These are phyloP conservation scores for Sinocyclocheilus grahami DNA, from an alignment of 2,113 vertebrate genomes.

Conservation along the genomic window DNA sequence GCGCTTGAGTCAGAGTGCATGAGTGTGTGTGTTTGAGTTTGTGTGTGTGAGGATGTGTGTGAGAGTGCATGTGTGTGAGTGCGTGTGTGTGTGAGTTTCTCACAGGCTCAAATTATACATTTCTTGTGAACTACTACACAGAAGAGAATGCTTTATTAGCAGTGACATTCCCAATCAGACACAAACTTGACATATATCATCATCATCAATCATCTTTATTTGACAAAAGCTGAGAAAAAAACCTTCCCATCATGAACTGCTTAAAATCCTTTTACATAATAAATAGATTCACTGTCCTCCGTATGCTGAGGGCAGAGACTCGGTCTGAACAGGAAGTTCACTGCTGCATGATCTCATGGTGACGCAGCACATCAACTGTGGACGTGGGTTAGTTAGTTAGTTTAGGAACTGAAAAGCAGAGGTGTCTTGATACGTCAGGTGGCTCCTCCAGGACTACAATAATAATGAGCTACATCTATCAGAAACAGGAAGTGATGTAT, in stretches of 20 bases:
- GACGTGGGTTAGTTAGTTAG: neutral
- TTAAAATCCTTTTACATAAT: constrained; percentile 79
- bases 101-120: neutral
- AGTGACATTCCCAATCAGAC: neutral
- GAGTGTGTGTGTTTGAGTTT: too few species aligned
- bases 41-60: too few species aligned
- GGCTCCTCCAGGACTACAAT: neutral
- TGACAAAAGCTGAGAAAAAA: constrained; percentile 73
- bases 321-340: neutral
- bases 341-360: neutral
- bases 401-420: neutral
- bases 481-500: neutral
- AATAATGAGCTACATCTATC: neutral
- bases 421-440: neutral
- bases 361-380: neutral
- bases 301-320: too few species aligned
- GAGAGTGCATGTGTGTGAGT: too few species aligned
- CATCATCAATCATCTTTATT: constrained; percentile 4
- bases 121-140: neutral
- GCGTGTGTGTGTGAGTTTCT: neutral
- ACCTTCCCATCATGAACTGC: constrained; percentile 67
- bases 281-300: constrained; percentile 69
- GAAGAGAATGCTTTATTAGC: neutral
- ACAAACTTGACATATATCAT: neutral
- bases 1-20: too few species aligned